phyloP scores from a whole-genome alignment of 2,113 vertebrate genomes.

The Callorhinus ursinus region DNA sequence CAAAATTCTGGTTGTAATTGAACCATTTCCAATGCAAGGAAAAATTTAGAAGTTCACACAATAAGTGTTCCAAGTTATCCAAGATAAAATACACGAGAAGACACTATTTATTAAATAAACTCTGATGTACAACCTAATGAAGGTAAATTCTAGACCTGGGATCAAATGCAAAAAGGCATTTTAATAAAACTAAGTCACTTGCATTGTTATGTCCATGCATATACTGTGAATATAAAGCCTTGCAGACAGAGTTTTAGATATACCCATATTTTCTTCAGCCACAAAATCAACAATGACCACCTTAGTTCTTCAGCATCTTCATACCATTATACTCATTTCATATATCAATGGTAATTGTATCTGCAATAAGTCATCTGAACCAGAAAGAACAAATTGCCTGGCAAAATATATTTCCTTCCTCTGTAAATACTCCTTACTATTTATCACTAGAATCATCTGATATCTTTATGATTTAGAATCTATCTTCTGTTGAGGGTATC shows the following conservation, averaged over 20 bases:
- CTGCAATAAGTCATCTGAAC: neutral
- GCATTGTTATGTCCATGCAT: neutral
- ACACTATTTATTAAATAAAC: neutral
- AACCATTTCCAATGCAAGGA: neutral
- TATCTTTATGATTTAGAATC: neutral
- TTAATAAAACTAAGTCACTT: neutral
- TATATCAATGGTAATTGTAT: neutral
- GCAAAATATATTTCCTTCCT: neutral
- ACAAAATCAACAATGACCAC: neutral
- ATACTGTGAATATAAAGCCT: neutral
- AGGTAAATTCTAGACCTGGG: neutral
- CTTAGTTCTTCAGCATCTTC: neutral
- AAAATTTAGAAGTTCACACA: neutral
- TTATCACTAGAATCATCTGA: neutral
- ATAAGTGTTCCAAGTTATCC: neutral
- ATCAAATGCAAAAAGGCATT: neutral
- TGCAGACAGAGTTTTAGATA: neutral
- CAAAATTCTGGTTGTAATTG: neutral
- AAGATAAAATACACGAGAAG: neutral
- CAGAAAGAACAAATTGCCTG: neutral
- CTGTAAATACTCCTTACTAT: neutral
- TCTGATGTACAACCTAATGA: neutral
- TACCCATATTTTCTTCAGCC: neutral
- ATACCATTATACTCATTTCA: neutral
- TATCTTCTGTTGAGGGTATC: neutral